Evolutionary conservation across 2,888 invertebrate species (phyloP).

Genomic region (Drosophila borborema): DNA sequence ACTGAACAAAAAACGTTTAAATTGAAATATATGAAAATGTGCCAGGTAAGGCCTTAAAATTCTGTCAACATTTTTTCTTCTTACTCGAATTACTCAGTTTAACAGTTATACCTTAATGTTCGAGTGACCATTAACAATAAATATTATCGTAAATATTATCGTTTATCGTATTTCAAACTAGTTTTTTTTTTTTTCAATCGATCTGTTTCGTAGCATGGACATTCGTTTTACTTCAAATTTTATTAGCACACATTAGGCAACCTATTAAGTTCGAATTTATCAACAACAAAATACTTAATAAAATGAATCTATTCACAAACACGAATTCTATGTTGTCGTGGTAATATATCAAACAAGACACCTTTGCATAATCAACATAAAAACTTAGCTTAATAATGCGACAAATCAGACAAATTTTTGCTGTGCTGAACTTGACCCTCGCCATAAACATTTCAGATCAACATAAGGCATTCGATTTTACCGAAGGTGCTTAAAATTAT

Average conservation of each 20-base stretch:
- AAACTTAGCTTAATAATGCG: background rate
- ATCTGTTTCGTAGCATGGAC: background rate
- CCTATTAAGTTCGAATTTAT: slow-evolving; percentile 14
- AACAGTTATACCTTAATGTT: background rate
- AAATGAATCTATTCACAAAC: slow-evolving; percentile 13
- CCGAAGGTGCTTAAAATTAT: slow-evolving; percentile 4
- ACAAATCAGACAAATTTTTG: slow-evolving; percentile 8
- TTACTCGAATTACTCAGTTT: background rate
- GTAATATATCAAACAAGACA: slow-evolving; percentile 16
- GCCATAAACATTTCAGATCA: slow-evolving; percentile 26
- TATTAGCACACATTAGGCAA: slow-evolving; percentile 17
- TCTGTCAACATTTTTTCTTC: background rate
- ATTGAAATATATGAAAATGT: slow-evolving; percentile 1
- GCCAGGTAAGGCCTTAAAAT: background rate
- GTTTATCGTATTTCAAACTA: background rate
- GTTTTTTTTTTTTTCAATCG: background rate
- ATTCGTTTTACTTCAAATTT: background rate
- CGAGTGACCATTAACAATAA: background rate
- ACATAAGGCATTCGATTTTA: slow-evolving; percentile 12
- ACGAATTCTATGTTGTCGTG: slow-evolving; percentile 6
- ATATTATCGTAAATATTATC: background rate
- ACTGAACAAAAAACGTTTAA: background rate
- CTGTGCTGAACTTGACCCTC: slow-evolving; percentile 44
- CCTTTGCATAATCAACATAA: background rate
- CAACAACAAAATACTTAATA: slow-evolving; percentile 5